Evolutionary conservation across 2,113 vertebrate genomes (phyloP).

Genomic region (Aplodontia rufa): DNA sequence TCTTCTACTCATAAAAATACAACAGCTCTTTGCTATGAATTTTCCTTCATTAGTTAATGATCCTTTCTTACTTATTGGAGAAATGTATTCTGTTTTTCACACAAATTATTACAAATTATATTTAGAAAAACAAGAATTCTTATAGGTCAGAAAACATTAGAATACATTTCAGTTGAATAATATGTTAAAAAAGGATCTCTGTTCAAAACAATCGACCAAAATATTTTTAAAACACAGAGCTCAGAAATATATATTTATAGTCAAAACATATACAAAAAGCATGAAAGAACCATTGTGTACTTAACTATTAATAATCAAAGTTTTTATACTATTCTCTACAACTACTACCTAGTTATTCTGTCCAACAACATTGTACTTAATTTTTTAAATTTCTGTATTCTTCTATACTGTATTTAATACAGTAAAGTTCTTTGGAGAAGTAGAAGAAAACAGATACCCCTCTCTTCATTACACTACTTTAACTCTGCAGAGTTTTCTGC

Average conservation of each 20-base stretch:
- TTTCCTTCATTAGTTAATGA: neutral
- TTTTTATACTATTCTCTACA: neutral
- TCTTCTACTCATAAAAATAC: neutral
- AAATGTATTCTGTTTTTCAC: neutral
- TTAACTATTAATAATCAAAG: neutral
- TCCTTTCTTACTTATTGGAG: neutral
- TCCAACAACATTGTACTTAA: neutral
- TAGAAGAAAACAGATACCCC: neutral
- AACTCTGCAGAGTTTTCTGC: neutral
- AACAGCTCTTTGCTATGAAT: neutral
- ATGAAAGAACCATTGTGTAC: slow-evolving; percentile 12
- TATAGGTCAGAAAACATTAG: neutral
- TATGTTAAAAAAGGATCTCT: slow-evolving; percentile 17
- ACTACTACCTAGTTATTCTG: neutral
- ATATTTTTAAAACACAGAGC: neutral
- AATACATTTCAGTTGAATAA: neutral
- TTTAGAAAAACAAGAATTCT: neutral
- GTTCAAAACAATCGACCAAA: neutral
- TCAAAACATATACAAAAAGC: neutral
- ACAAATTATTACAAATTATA: neutral
- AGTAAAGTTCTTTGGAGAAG: neutral
- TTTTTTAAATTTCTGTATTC: neutral
- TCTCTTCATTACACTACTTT: neutral
- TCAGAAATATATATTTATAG: neutral
- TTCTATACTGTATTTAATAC: neutral